Base-by-base conservation (phyloP, 1,140 invertebrate genomes). In the Campoletis sonorensis region DNA sequence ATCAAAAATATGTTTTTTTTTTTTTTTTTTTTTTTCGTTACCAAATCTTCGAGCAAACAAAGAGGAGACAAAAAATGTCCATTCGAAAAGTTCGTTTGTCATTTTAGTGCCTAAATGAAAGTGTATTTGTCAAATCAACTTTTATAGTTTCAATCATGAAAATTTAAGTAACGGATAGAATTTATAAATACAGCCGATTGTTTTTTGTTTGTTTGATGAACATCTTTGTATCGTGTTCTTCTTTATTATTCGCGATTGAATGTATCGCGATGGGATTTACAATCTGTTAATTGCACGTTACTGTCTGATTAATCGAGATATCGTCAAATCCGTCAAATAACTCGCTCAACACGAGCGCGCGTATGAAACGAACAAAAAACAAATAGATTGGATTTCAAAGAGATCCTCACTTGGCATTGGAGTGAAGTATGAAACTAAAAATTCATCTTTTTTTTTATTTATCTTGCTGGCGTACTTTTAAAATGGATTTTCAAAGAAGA, bases 181-280 rank as follows among this genome's bases (percentile, higher is more conserved):
- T 64, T 64, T 27, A 7, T 23, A 64, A 64, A 26, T 26, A 64
- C 33, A 4, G 16, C 2, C 15, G 15, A 70, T 33, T 33, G 67
- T 33, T 3, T 70, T n/a, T n/a, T 2, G n/a, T 37, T 77, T 13
- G 37, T 77, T 77, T 54, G 54, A 40, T 54, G 15, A 26, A 64
- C 23, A 23, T 27, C 26, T 54, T 58, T 13, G 26, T 30, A 11
- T 58, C 13, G 27, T 4, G 26, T 13, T 5, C 30, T 27, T n/a
- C 1, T 64, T 61, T 7, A 4, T 58, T 30, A 67, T 10, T 30
- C 27, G 64, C 72, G 49, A 75, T 75, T 54, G 72, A 45, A 16
- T 45, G 54, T 54, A 54, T 54, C 54, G 75, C 75, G 75, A 37
- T 30, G 30, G 8, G 54, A 77, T 61, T 77, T 77, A 64, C 75